Conservation (phyloP, 2,888 invertebrate species). For the Volucella bombylans region DNA sequence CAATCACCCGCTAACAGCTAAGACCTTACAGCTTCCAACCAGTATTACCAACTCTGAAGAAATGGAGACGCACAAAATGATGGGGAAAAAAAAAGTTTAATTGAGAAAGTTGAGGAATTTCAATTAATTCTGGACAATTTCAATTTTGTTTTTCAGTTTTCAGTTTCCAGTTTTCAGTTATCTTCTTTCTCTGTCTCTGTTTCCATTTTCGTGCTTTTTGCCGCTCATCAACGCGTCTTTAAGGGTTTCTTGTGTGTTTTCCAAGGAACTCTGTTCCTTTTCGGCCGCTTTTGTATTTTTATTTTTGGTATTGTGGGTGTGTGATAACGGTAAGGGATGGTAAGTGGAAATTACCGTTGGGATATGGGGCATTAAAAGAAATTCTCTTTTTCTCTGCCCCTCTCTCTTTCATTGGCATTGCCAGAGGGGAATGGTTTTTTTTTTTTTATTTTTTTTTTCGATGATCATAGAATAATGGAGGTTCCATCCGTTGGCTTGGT, state of each 20-base stretch:
- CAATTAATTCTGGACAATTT: slow-evolving; percentile 81
- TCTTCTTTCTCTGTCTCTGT: slow-evolving; percentile 1
- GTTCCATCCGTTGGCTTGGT: background rate
- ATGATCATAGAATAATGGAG: slow-evolving; percentile 13
- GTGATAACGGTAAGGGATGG: background rate
- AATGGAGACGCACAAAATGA: background rate
- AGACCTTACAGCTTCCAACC: no score
- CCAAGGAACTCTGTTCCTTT: slow-evolving; percentile 54
- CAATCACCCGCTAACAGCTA: no score
- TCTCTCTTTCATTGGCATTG: background rate
- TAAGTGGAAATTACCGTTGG: background rate
- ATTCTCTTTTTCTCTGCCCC: background rate
- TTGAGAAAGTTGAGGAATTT: slow-evolving; percentile 82
- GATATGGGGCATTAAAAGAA: slow-evolving; percentile 2
- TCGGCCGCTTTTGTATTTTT: background rate
- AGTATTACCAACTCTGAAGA: no score
- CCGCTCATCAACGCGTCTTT: slow-evolving; percentile 20
- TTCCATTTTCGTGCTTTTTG: slow-evolving; percentile 16
- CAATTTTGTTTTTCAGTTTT: slow-evolving; percentile 71
- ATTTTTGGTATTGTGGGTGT: slow-evolving; percentile 43
- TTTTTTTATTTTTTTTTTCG: background rate
- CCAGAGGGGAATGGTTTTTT: background rate
- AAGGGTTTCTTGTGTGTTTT: slow-evolving; percentile 30
- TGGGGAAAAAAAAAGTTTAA: slow-evolving; percentile 80
- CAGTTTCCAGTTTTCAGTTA: slow-evolving; percentile 49